Conservation (phyloP, 2,797 vertebrate species). For the Siniperca scherzeri region DNA sequence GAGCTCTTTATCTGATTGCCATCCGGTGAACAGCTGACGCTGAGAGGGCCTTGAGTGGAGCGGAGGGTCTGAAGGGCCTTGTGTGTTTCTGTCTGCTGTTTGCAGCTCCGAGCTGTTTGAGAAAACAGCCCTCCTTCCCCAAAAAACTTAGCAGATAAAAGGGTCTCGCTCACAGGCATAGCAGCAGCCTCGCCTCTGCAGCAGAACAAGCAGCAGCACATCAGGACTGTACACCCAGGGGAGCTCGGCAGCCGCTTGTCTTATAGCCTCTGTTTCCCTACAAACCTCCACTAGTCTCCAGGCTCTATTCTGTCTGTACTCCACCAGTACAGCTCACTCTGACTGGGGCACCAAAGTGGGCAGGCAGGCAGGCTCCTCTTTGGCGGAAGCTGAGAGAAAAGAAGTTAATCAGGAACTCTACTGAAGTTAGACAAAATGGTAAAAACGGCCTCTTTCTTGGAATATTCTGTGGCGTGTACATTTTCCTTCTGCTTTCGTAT, state of each 20-base stretch:
- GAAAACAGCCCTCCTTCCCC: constrained; percentile 78
- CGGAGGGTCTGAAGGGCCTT: constrained; percentile 86
- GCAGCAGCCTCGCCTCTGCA: constrained; percentile 69
- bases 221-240: constrained; percentile 76
- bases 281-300: constrained; percentile 73
- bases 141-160: constrained; percentile 89
- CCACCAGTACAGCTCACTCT: constrained; percentile 75
- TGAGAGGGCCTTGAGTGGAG: constrained; percentile 87
- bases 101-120: constrained; percentile 89
- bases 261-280: constrained; percentile 71
- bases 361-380: constrained; percentile 66
- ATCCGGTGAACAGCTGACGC: constrained; percentile 89
- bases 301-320: constrained; percentile 76
- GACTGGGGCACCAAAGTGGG: constrained; percentile 65
- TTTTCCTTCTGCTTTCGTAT: constrained; percentile 69
- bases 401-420: constrained; percentile 70
- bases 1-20: constrained; percentile 90
- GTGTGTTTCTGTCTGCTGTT: constrained; percentile 88
- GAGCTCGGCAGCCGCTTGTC: constrained; percentile 73
- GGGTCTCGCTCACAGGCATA: constrained; percentile 82
- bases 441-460: constrained; percentile 71
- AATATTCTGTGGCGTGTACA: constrained; percentile 71
- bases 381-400: constrained; percentile 76
- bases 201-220: constrained; percentile 75
- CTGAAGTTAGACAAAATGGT: constrained; percentile 82